Conservation (phyloP, 2,888 invertebrate species). For the Blastobasis lacticolella region DNA sequence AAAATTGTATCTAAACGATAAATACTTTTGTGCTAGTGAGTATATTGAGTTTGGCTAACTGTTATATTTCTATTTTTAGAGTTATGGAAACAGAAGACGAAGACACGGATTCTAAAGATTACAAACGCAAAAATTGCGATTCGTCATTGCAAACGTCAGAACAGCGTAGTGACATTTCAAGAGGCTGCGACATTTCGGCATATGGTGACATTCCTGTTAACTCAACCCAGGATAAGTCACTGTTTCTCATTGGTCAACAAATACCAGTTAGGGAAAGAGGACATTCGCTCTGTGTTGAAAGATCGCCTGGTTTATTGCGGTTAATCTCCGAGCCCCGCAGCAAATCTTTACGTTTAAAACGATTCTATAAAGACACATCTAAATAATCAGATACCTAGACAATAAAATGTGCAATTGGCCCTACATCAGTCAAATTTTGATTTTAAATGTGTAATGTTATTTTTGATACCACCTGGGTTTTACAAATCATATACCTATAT, state of each 20-base stretch:
- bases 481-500: too few relatives aligned
- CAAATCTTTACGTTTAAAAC: slow-evolving; percentile 58
- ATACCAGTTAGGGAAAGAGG: slow-evolving; percentile 44
- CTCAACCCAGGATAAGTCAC: slow-evolving; percentile 30
- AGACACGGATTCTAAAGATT: slow-evolving; percentile 35
- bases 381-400: background rate
- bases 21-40: too few relatives aligned
- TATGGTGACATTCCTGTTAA: slow-evolving; percentile 35
- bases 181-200: slow-evolving; percentile 31
- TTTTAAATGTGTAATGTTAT: slow-evolving; percentile 17
- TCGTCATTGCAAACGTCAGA: slow-evolving; percentile 42
- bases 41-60: background rate
- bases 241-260: slow-evolving; percentile 22
- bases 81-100: slow-evolving; percentile 35
- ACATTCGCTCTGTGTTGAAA: slow-evolving; percentile 50
- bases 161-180: slow-evolving; percentile 36
- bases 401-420: slow-evolving; percentile 5
- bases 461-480: slow-evolving; percentile 28
- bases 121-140: too few relatives aligned
- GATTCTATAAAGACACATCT: slow-evolving; percentile 27
- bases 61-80: slow-evolving; percentile 23
- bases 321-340: slow-evolving; percentile 49
- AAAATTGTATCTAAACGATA: too few relatives aligned
- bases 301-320: slow-evolving; percentile 36
- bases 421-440: slow-evolving; percentile 10